Base-by-base conservation (phyloP, 1,140 invertebrate species). In the Rhopalosiphum maidis region DNA sequence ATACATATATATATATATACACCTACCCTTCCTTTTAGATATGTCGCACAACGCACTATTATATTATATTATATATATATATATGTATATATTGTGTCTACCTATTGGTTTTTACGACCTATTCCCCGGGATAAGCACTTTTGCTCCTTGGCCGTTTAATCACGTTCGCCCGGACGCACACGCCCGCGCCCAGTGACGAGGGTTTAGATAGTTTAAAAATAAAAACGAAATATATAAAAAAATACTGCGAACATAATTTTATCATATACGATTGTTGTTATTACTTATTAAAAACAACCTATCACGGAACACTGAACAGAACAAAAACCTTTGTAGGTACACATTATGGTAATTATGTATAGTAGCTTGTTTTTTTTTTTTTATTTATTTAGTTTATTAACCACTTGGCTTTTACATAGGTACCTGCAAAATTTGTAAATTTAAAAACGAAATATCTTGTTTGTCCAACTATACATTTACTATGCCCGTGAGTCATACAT, bases 101-200 rank as follows among this genome's bases (percentile, higher is more conserved):
- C 90, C 90, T 91, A 68, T 77, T 68, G 90, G 90, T 77, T 91
- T 91, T 91, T 91, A 91, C 90, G 90, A 91, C 90, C 54, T 77
- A 77, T 91, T 77, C 90, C 60, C 37, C 37, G 88, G 88, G 88
- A 89, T 89, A 89, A 89, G 88, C 88, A 55, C 51, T 89, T 89
- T 89, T 89, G 88, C 88, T 89, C 88, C 88, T 89, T 89, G 88
- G 88, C 88, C 51, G 51, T 89, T 89, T 89, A 89, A 89, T 89
- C 88, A 55, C 88, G 88, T 89, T 21, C 35, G 23, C 88, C 35
- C 48, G 48, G 46, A 55, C 88, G 88, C 88, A 55, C 88, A 11
- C 22, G 43, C 21, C n/a, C n/a, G 30, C 46, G 43, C 83, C 4
- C 30, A 0, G 30, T 35, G 48, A 54, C 21, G 35, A 88, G 30